Evolutionary conservation across 2,113 vertebrate species (phyloP).

Genomic region (Ceyx melanurus): DNA sequence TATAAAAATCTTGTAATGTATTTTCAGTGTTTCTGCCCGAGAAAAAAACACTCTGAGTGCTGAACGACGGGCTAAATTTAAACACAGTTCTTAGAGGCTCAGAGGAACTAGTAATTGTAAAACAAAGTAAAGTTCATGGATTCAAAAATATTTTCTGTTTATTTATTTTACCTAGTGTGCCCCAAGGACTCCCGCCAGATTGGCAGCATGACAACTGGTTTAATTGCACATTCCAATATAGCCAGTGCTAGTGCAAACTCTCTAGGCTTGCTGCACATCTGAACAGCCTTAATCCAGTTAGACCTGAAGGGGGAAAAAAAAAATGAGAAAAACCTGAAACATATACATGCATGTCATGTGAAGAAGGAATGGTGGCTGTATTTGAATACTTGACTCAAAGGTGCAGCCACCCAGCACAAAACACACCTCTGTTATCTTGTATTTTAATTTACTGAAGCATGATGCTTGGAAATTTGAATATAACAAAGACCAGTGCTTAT

Average conservation of each 20-base stretch:
- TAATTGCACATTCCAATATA: conserved; percentile 97
- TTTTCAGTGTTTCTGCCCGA: not conserved
- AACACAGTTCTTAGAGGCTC: not conserved
- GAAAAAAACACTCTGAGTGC: not conserved
- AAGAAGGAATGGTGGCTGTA: not conserved
- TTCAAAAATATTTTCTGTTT: not conserved
- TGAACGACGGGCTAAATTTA: not conserved
- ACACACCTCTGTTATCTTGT: not conserved
- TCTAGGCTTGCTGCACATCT: conserved; percentile 98
- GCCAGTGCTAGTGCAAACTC: conserved; percentile 97
- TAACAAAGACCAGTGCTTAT: not conserved
- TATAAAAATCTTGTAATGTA: not conserved
- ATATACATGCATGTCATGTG: not conserved
- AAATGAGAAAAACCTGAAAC: not conserved
- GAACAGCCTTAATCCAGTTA: conserved; percentile 99
- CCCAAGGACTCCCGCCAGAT: conserved; percentile 96
- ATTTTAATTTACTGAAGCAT: not conserved
- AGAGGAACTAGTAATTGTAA: not conserved
- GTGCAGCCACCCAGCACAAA: not conserved
- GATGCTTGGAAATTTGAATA: not conserved
- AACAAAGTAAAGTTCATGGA: not conserved
- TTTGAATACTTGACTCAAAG: not conserved
- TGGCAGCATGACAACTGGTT: conserved; percentile 95
- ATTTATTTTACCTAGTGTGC: conserved; percentile 88
- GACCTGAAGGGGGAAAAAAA: conserved; percentile 75